Evolutionary conservation across 2,113 vertebrate genomes (phyloP).

Genomic region (Antechinus stuartii): DNA sequence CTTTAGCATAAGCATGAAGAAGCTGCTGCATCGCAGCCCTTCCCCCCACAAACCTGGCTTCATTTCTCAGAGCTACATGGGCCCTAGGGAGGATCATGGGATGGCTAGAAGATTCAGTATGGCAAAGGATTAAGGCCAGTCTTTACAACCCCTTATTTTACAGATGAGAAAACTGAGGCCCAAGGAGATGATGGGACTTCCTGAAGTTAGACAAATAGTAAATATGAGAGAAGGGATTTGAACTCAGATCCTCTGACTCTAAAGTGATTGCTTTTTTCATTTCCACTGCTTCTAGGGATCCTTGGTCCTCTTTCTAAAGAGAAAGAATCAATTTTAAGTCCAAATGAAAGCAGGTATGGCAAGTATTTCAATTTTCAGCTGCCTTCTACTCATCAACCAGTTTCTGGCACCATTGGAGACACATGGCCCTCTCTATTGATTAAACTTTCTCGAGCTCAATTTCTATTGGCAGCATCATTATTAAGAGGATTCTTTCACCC

Average conservation of each 20-base stretch:
- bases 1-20: neutral
- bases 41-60: neutral
- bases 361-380: neutral
- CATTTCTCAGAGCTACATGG: neutral
- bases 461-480: neutral
- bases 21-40: neutral
- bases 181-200: neutral
- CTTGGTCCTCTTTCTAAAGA: neutral
- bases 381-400: neutral
- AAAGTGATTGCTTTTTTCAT: neutral
- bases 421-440: neutral
- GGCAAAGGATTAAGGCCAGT: neutral
- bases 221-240: neutral
- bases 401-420: neutral
- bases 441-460: neutral
- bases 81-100: neutral
- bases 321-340: no score
- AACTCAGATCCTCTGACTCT: no score
- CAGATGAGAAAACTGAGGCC: neutral
- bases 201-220: neutral
- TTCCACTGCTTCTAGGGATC: neutral
- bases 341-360: no score
- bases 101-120: neutral
- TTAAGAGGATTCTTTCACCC: neutral
- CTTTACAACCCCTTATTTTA: neutral